Evolutionary conservation across 2,888 invertebrate species (phyloP), one percentile per base, ranked within the genome.

Genomic region (Calliopum simillimum): DNA sequence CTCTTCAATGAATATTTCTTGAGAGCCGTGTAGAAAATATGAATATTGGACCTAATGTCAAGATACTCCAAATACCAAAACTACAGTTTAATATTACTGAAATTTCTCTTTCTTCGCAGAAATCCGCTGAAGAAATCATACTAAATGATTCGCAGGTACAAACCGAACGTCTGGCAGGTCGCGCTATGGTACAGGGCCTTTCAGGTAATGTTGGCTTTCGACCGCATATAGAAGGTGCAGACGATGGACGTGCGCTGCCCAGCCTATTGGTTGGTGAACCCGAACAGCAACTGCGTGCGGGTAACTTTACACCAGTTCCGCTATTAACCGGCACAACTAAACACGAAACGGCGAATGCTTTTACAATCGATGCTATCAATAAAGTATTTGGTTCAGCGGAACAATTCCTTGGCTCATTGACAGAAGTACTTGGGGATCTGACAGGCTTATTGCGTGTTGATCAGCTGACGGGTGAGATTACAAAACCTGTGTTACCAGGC

Each of bases 271-370:
- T 88, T n/a, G 88, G 89, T 19, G 86, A 89, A 55, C 93, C 94
- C 0, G 86, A 91, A 3, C 87, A 90, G 25, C 87, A 90, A 2
- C 83, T 94, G 63, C 88, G 88, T 67, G 86, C 87, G 41, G 89
- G 88, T 33, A 86, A 88, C 47, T 86, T 88, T 66, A 88, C 88
- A 0, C 87, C 88, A 2, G 88, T 91, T 16, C 93, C 94, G 0
- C 82, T 94, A 73, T 86, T 94, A 13, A 93, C 92, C 0, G 94
- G 94, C 1, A 91, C 93, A 3, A 90, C 91, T 0, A 91, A 90
- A 61, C 91, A 93, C 56, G 94, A 94, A 85, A 93, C 93, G 0
- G 86, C 82, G 3, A 85, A 85, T 70, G 81, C 81, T 74, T 58
- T 85, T 19, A 77, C 78, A 0, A 73, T 84, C 16, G 77, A 80